Base-by-base conservation (phyloP, 2,888 invertebrate genomes). In the Dryomyza anilis region DNA sequence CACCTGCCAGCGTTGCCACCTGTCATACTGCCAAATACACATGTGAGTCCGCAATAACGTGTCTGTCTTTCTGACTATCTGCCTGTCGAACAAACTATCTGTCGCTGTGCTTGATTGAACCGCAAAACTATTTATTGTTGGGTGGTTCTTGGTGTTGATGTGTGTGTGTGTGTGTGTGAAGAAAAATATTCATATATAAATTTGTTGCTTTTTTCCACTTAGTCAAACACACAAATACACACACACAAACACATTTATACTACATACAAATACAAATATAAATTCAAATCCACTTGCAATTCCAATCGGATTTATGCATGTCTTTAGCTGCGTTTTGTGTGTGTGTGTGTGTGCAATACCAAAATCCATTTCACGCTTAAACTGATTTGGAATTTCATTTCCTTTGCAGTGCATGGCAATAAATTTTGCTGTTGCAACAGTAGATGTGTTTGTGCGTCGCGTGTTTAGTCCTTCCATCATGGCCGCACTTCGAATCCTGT, bases 291-390 rank as follows among this genome's bases (percentile, higher is more conserved):
- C 65, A 60, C 63, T 67, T 63, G 61, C 60, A 61, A 69, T 69
- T 70, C 52, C 71, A 69, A 71, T 71, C 69, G 65, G 69, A 70
- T 70, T 69, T 69, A 69, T 70, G 67, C 53, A 61, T 29, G 23
- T 16, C 61, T 27, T 19, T 30, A 30, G 29, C 5, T 52, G 43
- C 16, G 12, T 19, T 52, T 50, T 29, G 52, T 48, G 30, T 48
- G 21, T 55, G 30, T 64, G 19, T 50, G 14, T 30, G 25, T 60
- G 25, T 48, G 58, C 8, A 27, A 21, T 57, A 53, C 63, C 33
- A 36, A 66, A 68, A 65, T 65, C 57, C 64, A 68, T 68, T 66
- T 68, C 63, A 65, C 55, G 68, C 64, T 66, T 65, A 65, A 68
- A 65, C 60, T 65, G 63, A 61, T 61, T 61, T 43, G 33, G 52